Evolutionary conservation across 1,140 invertebrate genomes (phyloP), one percentile per base, ranked within the genome.

Genomic region (Ips nitidus): DNA sequence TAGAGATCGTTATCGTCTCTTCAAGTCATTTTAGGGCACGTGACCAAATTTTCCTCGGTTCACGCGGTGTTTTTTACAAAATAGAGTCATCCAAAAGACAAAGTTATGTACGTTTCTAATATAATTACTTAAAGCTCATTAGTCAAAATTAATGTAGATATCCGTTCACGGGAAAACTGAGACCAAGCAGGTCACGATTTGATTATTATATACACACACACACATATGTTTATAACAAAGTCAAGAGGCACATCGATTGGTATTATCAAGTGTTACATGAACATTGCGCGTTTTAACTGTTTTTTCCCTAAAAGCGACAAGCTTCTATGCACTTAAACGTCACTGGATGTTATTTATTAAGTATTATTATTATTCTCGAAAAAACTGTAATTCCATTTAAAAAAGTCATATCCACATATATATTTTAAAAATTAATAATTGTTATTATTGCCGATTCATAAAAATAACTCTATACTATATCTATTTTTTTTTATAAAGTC

Each of bases 161-260:
- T 72, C 73, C 65, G 70, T 66, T 65, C 4, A 52, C 62, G 63
- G 69, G 62, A 66, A 71, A 63, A 71, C 69, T 74, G 73, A 77
- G 77, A 78, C 77, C 75, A 70, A 76, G 73, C 75, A 75, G 74
- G 75, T 75, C 77, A 76, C 74, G 75, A 66, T 72, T 56, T 65
- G 53, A 67, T 43, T 67, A 61, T 73, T 69, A 42, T 69, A 62
- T 42, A 53, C 47, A 37, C 50, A 61, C 43, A 37, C 39, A 58
- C 39, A 61, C 39, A 36, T 61, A 45, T 52, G 52, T 61, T 64
- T 71, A 70, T 71, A 71, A 71, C 69, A 71, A 70, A 66, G 62
- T 76, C 67, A 76, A 79, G 74, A 79, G 78, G 78, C 78, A 79
- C 78, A 79, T 79, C 70, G 73, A 78, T 79, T 79, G 78, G 78